These are phyloP conservation scores for Athetis lepigone DNA, from an alignment of 2,888 invertebrate genomes.

Conservation along the genomic window DNA sequence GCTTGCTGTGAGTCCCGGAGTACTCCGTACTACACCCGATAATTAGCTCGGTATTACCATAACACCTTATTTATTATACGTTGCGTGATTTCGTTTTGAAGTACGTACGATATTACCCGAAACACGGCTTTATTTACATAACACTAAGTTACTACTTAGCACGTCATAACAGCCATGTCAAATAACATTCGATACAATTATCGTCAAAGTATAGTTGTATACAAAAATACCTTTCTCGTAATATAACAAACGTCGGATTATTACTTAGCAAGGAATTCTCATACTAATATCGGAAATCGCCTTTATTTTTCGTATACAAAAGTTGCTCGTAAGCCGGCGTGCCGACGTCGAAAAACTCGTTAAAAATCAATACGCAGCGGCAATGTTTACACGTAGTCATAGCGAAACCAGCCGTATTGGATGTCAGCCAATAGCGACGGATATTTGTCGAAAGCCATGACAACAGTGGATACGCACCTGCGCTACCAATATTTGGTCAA, in stretches of 20 bases:
- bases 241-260: constrained; percentile 36
- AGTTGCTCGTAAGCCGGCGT: constrained; percentile 50
- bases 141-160: background rate
- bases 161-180: constrained; percentile 3
- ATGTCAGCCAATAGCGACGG: constrained; percentile 73
- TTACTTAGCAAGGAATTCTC: constrained; percentile 39
- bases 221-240: constrained; percentile 20
- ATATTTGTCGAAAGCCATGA: constrained; percentile 78
- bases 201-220: background rate
- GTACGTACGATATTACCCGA: background rate
- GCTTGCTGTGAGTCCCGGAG: constrained; percentile 22
- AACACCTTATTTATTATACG: constrained; percentile 37
- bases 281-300: constrained; percentile 40
- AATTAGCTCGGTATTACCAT: constrained; percentile 50
- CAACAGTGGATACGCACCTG: constrained; percentile 75
- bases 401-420: constrained; percentile 78
- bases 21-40: constrained; percentile 37
- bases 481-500: constrained; percentile 74
- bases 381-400: constrained; percentile 83
- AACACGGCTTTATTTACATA: constrained; percentile 7
- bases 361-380: constrained; percentile 77
- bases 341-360: constrained; percentile 66
- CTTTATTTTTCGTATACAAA: constrained; percentile 48
- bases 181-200: constrained; percentile 25
- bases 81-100: constrained; percentile 34